A percentile compares a stretch with the other conserved stretches of the same genome.
Conservation (phyloP, 2,797 vertebrate genomes). For the Diplodus sargus region DNA sequence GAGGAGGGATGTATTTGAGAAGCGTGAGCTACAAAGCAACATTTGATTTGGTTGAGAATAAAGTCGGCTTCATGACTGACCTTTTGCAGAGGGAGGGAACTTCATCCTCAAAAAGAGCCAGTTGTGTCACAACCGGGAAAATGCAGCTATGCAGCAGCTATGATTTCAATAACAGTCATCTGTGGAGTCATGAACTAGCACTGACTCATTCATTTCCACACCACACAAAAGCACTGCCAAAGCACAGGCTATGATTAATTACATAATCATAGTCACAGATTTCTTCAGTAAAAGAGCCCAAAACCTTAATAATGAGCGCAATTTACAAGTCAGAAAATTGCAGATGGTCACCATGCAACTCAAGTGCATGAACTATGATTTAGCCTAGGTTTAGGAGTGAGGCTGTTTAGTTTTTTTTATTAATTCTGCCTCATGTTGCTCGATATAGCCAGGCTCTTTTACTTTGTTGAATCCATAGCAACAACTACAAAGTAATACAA, state of each 20-base stretch:
- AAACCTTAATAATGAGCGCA: not conserved
- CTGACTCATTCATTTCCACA: conserved; percentile 46
- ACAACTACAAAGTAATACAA: conserved; percentile 22
- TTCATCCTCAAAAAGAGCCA: not conserved
- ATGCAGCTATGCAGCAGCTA: conserved; percentile 16
- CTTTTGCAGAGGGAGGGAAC: not conserved
- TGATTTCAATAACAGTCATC: conserved; percentile 40
- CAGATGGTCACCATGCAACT: not conserved
- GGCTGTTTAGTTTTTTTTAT: not conserved
- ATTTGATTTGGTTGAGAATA: not conserved
- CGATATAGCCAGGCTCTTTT: not conserved
- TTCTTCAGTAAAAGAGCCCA: not conserved
- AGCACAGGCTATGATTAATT: conserved; percentile 17
- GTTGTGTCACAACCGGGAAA: not conserved
- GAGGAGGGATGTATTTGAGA: not conserved
- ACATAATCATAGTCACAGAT: not conserved
- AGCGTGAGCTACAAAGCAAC: not conserved
- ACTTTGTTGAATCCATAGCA: conserved; percentile 11
- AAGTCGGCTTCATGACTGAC: not conserved
- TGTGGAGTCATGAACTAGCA: conserved; percentile 28
- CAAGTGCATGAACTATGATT: not conserved
- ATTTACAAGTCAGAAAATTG: not conserved
- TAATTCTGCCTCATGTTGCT: not conserved
- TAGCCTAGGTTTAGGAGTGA: not conserved
- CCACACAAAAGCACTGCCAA: conserved; percentile 36